Conservation (phyloP, 2,113 vertebrate species). For the Aphelocoma coerulescens region DNA sequence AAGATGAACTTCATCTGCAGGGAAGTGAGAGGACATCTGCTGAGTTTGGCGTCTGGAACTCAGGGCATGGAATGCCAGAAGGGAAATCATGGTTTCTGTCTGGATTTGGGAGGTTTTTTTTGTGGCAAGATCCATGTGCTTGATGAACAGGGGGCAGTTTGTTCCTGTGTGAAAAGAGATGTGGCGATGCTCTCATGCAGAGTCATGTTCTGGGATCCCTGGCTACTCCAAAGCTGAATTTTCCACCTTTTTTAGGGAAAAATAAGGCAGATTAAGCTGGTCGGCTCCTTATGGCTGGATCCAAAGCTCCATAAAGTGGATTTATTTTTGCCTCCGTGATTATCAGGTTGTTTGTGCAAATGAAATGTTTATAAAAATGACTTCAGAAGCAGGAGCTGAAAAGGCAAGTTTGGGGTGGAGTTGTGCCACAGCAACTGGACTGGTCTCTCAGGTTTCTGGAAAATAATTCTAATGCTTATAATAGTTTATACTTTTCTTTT, state of each 20-base stretch:
- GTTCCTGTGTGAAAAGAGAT: not conserved
- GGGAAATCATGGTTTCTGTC: not conserved
- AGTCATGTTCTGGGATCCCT: not conserved
- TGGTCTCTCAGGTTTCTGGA: not conserved
- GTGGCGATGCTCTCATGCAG: not conserved
- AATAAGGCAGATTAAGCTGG: not conserved
- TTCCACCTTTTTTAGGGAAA: not conserved
- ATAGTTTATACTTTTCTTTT: not conserved
- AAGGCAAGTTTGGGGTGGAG: not conserved
- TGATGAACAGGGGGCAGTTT: fast-evolving
- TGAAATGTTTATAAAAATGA: not conserved
- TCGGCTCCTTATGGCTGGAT: not conserved
- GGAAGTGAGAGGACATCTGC: not conserved
- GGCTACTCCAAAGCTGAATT: not conserved
- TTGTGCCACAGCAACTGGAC: not conserved
- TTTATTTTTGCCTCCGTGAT: not conserved
- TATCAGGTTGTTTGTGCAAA: not conserved
- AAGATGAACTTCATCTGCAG: fast-evolving
- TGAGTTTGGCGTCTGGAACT: not conserved
- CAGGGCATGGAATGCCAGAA: not conserved
- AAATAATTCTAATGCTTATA: not conserved
- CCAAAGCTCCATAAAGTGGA: not conserved
- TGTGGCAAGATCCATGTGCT: fast-evolving
- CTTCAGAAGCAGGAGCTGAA: not conserved
- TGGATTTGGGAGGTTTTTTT: not conserved